phyloP scores from a whole-genome alignment of 2,113 vertebrate genomes.

The Ivindomyrus marchei region DNA sequence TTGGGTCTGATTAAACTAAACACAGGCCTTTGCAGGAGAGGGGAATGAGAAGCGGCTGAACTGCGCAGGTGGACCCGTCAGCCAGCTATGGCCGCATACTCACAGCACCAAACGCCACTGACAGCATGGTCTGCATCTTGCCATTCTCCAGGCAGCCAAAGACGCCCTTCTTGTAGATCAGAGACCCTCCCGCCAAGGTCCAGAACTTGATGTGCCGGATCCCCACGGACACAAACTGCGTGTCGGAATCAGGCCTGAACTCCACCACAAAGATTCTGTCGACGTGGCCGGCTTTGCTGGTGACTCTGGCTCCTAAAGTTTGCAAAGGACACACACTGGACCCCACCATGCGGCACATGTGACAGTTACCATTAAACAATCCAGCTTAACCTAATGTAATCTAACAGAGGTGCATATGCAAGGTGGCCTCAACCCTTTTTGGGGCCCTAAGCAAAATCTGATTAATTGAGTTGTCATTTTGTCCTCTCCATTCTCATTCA shows the following conservation, averaged over 20 bases:
- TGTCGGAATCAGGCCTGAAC: constrained; percentile 91
- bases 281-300: constrained; percentile 77
- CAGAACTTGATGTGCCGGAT: constrained; percentile 98
- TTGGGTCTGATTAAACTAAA: background rate
- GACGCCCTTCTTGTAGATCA: constrained; percentile 91
- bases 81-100: constrained; percentile 51
- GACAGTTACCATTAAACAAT: background rate
- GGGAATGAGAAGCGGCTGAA: background rate
- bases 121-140: constrained; percentile 97
- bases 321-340: background rate
- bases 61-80: background rate
- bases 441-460: background rate
- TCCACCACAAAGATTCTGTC: constrained; percentile 94
- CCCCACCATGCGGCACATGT: background rate
- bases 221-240: constrained; percentile 93
- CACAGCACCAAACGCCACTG: constrained; percentile 93
- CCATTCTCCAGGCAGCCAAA: constrained; percentile 84
- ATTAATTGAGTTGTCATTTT: background rate
- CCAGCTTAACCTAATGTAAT: background rate
- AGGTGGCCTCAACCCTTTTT: background rate
- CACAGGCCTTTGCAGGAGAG: background rate
- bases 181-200: constrained; percentile 86
- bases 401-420: background rate
- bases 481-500: background rate
- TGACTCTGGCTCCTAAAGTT: constrained; percentile 74